Evolutionary conservation across 2,888 invertebrate genomes (phyloP).

Genomic region (Drosophila antonietae): DNA sequence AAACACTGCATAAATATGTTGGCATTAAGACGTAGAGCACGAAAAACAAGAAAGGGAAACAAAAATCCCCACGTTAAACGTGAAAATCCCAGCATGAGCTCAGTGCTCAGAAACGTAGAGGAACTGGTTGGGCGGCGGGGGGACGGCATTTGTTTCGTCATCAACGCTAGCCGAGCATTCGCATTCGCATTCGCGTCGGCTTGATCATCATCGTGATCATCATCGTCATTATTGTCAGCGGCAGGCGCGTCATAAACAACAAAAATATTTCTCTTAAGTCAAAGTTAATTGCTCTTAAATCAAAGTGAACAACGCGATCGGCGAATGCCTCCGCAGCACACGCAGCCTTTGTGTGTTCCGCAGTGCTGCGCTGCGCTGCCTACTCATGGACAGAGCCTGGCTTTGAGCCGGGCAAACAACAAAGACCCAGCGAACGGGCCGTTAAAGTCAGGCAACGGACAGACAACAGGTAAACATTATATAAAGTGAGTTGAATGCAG

Average conservation of each 20-base stretch:
- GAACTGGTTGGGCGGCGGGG: not conserved
- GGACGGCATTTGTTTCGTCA: constrained; percentile 57
- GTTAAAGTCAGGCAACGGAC: constrained; percentile 34
- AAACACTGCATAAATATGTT: constrained; percentile 62
- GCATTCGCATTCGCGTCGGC: constrained; percentile 8
- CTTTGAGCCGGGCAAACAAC: constrained; percentile 46
- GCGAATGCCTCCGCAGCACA: constrained; percentile 16
- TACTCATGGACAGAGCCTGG: constrained; percentile 23
- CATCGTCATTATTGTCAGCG: constrained; percentile 26
- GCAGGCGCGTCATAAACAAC: constrained; percentile 67
- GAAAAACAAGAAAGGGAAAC: constrained; percentile 1
- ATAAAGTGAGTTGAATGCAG: constrained; percentile 62
- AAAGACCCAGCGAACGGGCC: constrained; percentile 33
- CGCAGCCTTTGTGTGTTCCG: constrained; percentile 37
- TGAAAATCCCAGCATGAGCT: constrained; percentile 69
- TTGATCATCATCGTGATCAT: constrained; percentile 17
- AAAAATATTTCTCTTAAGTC: constrained; percentile 76
- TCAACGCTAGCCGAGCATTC: constrained; percentile 28
- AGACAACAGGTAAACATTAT: constrained; percentile 69
- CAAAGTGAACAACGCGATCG: constrained; percentile 69
- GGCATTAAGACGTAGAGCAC: constrained; percentile 43
- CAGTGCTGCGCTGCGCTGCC: constrained; percentile 23
- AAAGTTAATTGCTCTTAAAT: constrained; percentile 78
- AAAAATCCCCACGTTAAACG: constrained; percentile 44
- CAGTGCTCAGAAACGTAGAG: constrained; percentile 23